Conservation (phyloP, 2,113 vertebrate genomes). For the Antechinus stuartii region DNA sequence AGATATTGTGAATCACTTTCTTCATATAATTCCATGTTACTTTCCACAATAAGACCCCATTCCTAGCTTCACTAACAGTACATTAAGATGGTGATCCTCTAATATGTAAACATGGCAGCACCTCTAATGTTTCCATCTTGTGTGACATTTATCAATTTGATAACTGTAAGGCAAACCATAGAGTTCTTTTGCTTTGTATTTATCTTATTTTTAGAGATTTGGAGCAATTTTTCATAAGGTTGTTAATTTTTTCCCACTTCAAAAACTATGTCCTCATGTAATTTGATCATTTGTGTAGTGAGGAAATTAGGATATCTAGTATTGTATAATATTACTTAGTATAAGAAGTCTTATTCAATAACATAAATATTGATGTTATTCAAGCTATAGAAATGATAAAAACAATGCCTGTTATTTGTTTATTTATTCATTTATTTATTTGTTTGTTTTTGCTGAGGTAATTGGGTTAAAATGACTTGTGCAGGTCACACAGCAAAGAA, state of each 20-base stretch:
- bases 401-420: neutral
- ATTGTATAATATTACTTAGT: neutral
- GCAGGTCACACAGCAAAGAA: too few species aligned
- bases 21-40: neutral
- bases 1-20: neutral
- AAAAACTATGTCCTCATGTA: neutral
- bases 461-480: too few species aligned
- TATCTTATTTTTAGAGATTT: neutral
- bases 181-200: neutral
- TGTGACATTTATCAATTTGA: neutral
- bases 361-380: neutral
- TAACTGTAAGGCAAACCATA: neutral
- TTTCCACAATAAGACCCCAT: neutral
- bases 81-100: neutral
- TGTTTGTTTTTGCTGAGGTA: too few species aligned
- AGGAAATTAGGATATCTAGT: neutral
- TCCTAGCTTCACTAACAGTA: neutral
- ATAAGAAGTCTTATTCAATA: neutral
- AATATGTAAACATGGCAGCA: too few species aligned
- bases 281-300: neutral
- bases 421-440: too few species aligned
- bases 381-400: neutral
- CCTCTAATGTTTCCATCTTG: neutral
- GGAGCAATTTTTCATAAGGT: neutral
- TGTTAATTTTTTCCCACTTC: neutral